These are phyloP conservation scores for Maccullochella peelii DNA, from an alignment of 2,113 vertebrate genomes.

Conservation along the genomic window DNA sequence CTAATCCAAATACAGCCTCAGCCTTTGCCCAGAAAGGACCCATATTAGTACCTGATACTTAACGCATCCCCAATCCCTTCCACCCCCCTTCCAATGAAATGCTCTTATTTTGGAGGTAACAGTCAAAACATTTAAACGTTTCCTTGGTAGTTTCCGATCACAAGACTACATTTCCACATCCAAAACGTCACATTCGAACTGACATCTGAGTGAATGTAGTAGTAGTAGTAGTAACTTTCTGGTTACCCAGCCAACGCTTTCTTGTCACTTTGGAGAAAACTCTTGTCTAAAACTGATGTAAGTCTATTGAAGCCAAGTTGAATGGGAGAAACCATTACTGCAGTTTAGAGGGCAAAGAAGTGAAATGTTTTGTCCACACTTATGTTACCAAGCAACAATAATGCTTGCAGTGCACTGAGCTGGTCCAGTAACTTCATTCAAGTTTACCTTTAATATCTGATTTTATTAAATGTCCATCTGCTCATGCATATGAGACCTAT, in stretches of 20 bases:
- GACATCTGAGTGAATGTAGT: background rate
- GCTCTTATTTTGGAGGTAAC: constrained; percentile 28
- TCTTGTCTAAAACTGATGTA: constrained; percentile 14
- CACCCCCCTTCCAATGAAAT: background rate
- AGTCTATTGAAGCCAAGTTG: constrained; percentile 6
- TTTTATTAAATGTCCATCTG: background rate
- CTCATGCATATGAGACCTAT: background rate
- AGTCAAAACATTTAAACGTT: constrained; percentile 8
- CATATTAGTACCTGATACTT: constrained; percentile 54
- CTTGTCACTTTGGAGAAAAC: background rate
- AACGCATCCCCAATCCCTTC: background rate
- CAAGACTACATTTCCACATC: background rate
- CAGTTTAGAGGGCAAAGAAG: background rate
- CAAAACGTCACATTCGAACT: constrained; percentile 5
- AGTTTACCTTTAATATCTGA: constrained; percentile 21
- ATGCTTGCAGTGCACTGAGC: background rate
- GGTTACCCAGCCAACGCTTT: background rate
- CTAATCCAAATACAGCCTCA: constrained; percentile 63
- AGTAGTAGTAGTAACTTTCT: too few species aligned
- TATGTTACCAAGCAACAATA: constrained; percentile 34
- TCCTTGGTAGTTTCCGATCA: constrained; percentile 18
- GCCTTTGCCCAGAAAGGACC: constrained; percentile 31
- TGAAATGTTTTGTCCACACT: constrained; percentile 27
- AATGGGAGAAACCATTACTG: background rate
- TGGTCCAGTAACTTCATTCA: background rate